A percentile compares a stretch with the other conserved stretches of the same genome.
Evolutionary conservation across 92 coral and sea anemone species (phyloP).

Genomic region (Siderastrea siderea): DNA sequence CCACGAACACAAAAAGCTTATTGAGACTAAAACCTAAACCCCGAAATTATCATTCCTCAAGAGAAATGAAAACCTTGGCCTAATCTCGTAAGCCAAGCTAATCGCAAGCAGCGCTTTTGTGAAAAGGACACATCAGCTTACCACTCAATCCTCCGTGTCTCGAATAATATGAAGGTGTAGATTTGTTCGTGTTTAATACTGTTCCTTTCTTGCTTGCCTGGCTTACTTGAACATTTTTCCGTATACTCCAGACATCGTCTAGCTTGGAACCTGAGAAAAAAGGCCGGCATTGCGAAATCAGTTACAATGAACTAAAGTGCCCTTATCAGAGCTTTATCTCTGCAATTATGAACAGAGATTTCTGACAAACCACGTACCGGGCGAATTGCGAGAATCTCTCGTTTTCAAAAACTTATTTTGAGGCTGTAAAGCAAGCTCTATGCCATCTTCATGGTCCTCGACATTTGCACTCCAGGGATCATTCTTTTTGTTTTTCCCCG

Average conservation of each 20-base stretch:
- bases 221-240: constrained; percentile 87
- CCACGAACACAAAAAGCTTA: background rate
- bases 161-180: constrained; percentile 79
- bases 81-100: background rate
- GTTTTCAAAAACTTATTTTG: constrained; percentile 30
- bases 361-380: constrained; percentile 65
- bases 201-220: constrained; percentile 83
- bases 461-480: constrained; percentile 77
- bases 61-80: background rate
- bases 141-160: constrained; percentile 86
- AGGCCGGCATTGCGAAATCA: background rate
- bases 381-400: constrained; percentile 63
- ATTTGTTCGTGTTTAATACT: constrained; percentile 66
- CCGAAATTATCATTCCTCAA: constrained; percentile 4
- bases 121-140: constrained; percentile 9
- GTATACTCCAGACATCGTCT: constrained; percentile 90
- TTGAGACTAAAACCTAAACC: background rate
- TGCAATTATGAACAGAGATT: background rate
- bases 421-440: constrained; percentile 44
- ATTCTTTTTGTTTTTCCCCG: constrained; percentile 61
- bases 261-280: constrained; percentile 70
- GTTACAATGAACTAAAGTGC: background rate
- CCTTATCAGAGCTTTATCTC: too few species aligned
- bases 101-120: background rate
- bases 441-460: constrained; percentile 38